These are phyloP conservation scores for Drosophila macrothrix DNA, from an alignment of 2,888 invertebrate species.

Conservation along the genomic window DNA sequence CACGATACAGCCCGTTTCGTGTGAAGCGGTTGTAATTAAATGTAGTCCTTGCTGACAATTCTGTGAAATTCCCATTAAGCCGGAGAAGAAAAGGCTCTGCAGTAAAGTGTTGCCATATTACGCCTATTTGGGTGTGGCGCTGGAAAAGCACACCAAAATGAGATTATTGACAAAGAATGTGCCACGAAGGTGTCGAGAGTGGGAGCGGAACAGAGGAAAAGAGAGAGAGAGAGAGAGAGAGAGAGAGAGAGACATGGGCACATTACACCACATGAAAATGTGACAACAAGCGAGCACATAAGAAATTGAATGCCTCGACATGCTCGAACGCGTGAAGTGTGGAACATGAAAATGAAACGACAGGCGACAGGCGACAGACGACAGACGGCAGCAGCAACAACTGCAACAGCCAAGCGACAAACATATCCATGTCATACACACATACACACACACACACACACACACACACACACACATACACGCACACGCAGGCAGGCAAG, in stretches of 20 bases:
- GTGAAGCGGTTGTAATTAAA: not conserved
- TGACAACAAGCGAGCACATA: conserved; percentile 63
- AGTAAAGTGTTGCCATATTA: conserved; percentile 28
- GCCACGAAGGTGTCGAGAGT: not conserved
- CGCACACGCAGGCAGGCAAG: not conserved
- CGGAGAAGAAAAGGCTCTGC: not conserved
- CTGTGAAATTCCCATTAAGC: conserved; percentile 33
- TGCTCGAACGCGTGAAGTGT: conserved; percentile 56
- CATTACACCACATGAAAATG: conserved; percentile 67
- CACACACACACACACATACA: conserved; percentile 7
- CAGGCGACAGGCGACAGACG: conserved; percentile 22
- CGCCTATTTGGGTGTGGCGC: conserved; percentile 20
- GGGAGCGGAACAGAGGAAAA: not conserved
- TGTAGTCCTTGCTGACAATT: conserved; percentile 1
- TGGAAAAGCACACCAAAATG: conserved; percentile 28
- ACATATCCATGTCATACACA: conserved; percentile 41
- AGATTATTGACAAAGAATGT: conserved; percentile 44
- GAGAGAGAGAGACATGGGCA: conserved; percentile 20
- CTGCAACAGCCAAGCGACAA: conserved; percentile 43
- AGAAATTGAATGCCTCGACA: conserved; percentile 69
- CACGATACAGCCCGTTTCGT: not conserved
- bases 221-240: not conserved
- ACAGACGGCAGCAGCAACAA: conserved; percentile 11
- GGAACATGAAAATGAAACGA: conserved; percentile 57
- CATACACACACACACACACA: conserved; percentile 4